These are phyloP conservation scores for Phasianus colchicus DNA, from an alignment of 2,113 vertebrate genomes.

Conservation along the genomic window DNA sequence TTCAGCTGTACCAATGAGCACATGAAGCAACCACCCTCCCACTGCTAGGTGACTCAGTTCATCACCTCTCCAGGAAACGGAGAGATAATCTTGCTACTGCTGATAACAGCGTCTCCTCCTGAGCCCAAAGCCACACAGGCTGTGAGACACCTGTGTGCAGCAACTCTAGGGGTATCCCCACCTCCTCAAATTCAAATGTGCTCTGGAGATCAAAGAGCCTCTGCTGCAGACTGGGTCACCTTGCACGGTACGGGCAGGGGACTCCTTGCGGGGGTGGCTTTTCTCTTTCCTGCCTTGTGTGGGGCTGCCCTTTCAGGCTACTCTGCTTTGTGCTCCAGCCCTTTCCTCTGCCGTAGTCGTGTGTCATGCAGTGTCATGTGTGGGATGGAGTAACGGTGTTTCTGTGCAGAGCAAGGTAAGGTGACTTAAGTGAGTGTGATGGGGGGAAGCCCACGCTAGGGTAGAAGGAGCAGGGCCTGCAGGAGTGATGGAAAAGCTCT, in stretches of 20 bases:
- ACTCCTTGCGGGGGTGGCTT: background rate
- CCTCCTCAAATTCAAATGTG: background rate
- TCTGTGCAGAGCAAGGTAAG: background rate
- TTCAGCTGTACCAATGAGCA: background rate
- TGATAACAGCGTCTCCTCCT: background rate
- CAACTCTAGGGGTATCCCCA: conserved; percentile 14
- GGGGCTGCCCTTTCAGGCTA: background rate
- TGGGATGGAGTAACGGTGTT: background rate
- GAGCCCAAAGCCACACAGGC: background rate
- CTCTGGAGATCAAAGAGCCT: background rate
- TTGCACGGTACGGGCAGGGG: background rate
- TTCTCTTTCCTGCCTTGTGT: background rate
- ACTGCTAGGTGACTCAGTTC: conserved; percentile 16
- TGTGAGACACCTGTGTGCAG: background rate
- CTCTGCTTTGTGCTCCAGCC: background rate
- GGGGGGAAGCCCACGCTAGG: background rate
- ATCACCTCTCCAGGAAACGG: conserved; percentile 32
- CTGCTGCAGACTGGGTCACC: background rate
- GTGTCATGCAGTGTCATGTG: rapidly evolving
- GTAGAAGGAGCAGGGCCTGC: background rate
- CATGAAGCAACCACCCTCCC: conserved; percentile 8
- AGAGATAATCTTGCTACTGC: background rate
- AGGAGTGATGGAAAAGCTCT: background rate
- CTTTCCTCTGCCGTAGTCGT: rapidly evolving
- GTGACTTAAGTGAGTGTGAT: background rate